Conservation (phyloP, 2,113 vertebrate species). For the Panthera uncia region DNA sequence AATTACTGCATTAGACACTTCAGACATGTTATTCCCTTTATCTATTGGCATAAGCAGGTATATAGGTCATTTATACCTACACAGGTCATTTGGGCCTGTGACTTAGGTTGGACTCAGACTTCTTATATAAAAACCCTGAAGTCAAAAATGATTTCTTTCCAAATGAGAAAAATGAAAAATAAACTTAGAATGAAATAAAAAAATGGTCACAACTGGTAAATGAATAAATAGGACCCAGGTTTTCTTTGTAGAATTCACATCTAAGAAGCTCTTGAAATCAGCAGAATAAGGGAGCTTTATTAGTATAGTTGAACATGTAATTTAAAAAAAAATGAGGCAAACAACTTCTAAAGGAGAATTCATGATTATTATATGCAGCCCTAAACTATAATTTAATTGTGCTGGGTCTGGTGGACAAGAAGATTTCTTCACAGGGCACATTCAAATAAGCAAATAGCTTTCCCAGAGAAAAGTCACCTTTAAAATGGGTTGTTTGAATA, state of each 20-base stretch:
- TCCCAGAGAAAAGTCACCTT: constrained; percentile 45
- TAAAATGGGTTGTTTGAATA: constrained; percentile 7
- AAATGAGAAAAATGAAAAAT: not conserved
- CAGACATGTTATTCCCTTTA: not conserved
- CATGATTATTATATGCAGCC: not conserved
- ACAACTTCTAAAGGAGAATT: constrained; percentile 30
- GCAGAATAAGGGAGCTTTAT: not conserved
- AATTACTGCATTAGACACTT: not conserved
- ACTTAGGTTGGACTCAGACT: not conserved
- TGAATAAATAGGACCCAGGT: not conserved
- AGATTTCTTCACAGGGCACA: not conserved
- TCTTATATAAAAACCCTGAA: not conserved
- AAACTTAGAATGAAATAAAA: constrained; percentile 35
- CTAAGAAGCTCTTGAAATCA: constrained; percentile 30
- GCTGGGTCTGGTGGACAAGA: not conserved
- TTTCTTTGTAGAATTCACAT: constrained; percentile 1
- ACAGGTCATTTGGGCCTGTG: not conserved
- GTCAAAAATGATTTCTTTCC: not conserved
- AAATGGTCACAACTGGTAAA: not conserved
- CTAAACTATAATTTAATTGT: constrained; percentile 6
- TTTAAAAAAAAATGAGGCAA: not conserved
- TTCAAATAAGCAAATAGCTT: not conserved
- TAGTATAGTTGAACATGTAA: not conserved
- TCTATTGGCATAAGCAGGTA: not conserved
- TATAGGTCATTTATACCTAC: not conserved